Evolutionary conservation across 2,888 invertebrate species (phyloP), one percentile per base, ranked within the genome.

Genomic region (Agriopis aurantiaria): DNA sequence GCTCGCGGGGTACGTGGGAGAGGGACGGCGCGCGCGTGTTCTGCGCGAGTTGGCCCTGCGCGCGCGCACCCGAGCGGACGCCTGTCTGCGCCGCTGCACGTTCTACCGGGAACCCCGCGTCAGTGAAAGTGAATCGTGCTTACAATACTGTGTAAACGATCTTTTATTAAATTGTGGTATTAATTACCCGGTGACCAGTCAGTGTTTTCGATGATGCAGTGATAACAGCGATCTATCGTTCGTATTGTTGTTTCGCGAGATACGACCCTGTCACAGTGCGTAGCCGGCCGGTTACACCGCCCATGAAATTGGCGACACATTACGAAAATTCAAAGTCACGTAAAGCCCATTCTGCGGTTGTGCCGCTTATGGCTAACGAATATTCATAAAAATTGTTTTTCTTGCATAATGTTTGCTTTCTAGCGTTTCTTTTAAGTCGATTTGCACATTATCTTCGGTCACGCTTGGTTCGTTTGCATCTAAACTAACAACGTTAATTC

Each of bases 1-100:
- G 86, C 82, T 79, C 75, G 85, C 82, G 87, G 81, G 85, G 88
- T 74, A 85, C 83, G 87, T 82, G 85, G 88, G 89, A 88, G 89
- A 86, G 89, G 86, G 87, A 83, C 84, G 71, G 82, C 69, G 75
- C 71, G 75, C 71, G 66, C 66, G 66, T 73, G 78, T 76, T 82
- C 77, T 10, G 78, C 87, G 87, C 86, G 87, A 91, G 93, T 92
- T 82, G 82, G 90, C 91, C 92, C 91, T 88, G 90, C 88, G 91
- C 86, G 80, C 77, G 91, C 91, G 91, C 86, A 80, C 77, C 80
- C 75, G 87, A 79, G 80, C 88, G 90, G 87, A 86, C 93, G 92
- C 88, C 85, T 84, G 68, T 73, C 65, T 74, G 74, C 68, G 69
- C 73, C 72, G 78, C 78, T 75, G 74, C 72, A 69, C 79, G 76